Evolutionary conservation across 2,113 vertebrate species (phyloP).

Genomic region (Tupaia tana): DNA sequence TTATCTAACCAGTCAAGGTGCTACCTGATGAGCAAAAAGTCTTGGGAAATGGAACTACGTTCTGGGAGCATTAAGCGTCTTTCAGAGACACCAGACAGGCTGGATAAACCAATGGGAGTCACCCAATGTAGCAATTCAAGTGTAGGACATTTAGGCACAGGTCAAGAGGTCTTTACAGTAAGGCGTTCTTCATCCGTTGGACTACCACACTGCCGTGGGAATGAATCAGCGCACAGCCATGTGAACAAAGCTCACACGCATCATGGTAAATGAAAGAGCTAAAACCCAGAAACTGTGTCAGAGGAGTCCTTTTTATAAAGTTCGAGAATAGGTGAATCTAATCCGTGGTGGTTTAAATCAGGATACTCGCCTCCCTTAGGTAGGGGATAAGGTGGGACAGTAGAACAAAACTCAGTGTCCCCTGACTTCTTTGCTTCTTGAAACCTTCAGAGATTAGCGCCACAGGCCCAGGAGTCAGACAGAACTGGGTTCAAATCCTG

Average conservation of each 20-base stretch:
- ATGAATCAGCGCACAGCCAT: neutral
- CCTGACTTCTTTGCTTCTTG: neutral
- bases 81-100: conserved; percentile 8
- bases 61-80: conserved; percentile 34
- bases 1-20: neutral
- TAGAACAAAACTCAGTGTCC: neutral
- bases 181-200: neutral
- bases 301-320: neutral
- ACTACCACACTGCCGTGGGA: neutral
- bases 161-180: conserved; percentile 28
- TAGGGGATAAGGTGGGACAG: accelerated
- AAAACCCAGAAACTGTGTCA: neutral
- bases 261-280: neutral
- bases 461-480: neutral
- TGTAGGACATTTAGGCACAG: neutral
- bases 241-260: neutral
- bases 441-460: neutral
- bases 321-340: neutral
- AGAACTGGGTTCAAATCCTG: conserved; percentile 23
- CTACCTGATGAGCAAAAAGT: neutral
- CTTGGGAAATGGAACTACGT: neutral
- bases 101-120: neutral
- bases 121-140: neutral
- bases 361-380: too few species aligned
- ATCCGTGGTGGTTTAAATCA: neutral